Evolutionary conservation across 2,888 invertebrate genomes (phyloP).

Genomic region (Cryptus armator): DNA sequence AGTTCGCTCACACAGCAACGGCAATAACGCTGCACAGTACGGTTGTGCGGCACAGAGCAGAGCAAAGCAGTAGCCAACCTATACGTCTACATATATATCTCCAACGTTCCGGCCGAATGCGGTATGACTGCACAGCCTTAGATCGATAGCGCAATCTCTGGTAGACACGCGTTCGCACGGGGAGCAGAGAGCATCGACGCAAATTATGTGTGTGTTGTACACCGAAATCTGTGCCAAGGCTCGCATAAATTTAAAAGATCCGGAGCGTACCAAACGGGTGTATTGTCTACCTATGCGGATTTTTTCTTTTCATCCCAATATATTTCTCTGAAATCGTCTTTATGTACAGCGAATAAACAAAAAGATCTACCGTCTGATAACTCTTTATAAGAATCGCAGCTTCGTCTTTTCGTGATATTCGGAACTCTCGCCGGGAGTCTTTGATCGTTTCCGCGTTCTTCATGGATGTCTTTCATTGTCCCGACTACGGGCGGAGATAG

Average conservation of each 20-base stretch:
- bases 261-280: slow-evolving; percentile 58
- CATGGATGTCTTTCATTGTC: slow-evolving; percentile 2
- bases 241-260: slow-evolving; percentile 77
- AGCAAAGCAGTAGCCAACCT: slow-evolving; percentile 24
- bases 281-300: not conserved
- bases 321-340: not conserved
- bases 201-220: slow-evolving; percentile 52
- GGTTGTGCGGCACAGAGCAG: not conserved
- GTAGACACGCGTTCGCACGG: slow-evolving; percentile 57
- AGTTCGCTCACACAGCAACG: slow-evolving; percentile 40
- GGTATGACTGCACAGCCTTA: slow-evolving; percentile 60
- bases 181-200: slow-evolving; percentile 31
- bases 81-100: not conserved
- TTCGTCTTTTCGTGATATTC: not conserved
- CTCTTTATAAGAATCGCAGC: slow-evolving; percentile 12
- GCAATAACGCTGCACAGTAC: slow-evolving; percentile 20
- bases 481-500: not conserved
- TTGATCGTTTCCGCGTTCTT: slow-evolving; percentile 11
- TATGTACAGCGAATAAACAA: not conserved
- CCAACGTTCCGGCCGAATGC: slow-evolving; percentile 17
- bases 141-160: slow-evolving; percentile 78
- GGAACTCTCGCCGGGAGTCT: slow-evolving; percentile 13
- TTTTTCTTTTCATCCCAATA: not conserved
- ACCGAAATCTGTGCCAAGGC: slow-evolving; percentile 79
- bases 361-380: not conserved